A percentile compares a stretch with the other conserved stretches of the same genome.
phyloP scores from a whole-genome alignment of 2,113 vertebrate genomes.

The Lagopus muta region DNA sequence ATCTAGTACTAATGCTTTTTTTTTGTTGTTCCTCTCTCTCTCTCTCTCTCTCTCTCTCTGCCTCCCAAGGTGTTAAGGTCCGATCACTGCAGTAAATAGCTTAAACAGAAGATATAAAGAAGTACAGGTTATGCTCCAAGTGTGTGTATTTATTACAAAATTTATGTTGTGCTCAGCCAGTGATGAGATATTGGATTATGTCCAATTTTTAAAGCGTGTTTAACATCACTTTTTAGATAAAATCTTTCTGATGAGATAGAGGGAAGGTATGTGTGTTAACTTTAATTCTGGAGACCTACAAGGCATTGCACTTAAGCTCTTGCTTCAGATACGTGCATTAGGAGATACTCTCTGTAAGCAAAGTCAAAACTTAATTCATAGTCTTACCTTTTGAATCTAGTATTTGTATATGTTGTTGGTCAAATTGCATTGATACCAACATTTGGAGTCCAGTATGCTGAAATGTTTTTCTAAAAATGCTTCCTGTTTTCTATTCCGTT shows the following conservation, averaged over 20 bases:
- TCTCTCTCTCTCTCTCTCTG: neutral
- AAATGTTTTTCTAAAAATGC: neutral
- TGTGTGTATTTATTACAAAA: neutral
- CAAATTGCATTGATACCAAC: neutral
- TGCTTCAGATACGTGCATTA: neutral
- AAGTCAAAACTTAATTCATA: neutral
- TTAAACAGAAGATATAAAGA: neutral
- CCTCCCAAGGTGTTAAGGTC: neutral
- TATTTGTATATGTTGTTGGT: neutral
- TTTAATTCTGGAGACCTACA: neutral
- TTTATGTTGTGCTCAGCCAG: neutral
- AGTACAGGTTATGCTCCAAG: neutral
- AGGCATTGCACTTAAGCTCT: neutral
- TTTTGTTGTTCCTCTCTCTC: neutral
- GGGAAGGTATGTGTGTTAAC: neutral
- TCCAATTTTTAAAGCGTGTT: neutral
- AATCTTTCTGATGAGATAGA: neutral
- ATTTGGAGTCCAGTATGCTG: neutral
- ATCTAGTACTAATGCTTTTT: neutral
- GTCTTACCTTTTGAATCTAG: neutral
- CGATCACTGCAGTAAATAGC: neutral
- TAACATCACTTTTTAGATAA: neutral
- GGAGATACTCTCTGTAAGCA: neutral
- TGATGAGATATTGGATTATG: neutral
- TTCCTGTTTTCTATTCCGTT: neutral